Evolutionary conservation across 1,140 invertebrate genomes (phyloP).

Genomic region (Trissolcus basalis): DNA sequence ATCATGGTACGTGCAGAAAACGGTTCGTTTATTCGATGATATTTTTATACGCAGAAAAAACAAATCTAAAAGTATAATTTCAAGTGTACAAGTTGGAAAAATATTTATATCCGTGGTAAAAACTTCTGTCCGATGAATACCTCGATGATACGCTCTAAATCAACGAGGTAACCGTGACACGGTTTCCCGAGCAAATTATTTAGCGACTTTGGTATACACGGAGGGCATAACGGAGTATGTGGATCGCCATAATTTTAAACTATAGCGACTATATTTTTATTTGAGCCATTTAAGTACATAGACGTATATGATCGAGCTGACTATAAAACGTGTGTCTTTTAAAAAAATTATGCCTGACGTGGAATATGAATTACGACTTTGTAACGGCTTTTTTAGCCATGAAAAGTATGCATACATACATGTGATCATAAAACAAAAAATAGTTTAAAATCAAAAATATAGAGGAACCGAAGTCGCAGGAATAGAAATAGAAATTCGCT

Average conservation of each 20-base stretch:
- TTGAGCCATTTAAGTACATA: conserved; percentile 27
- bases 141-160: conserved; percentile 1
- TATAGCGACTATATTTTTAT: conserved; percentile 37
- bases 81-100: too few species aligned
- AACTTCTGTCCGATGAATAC: too few species aligned
- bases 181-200: conserved; percentile 9
- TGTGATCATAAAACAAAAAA: not conserved
- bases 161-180: conserved; percentile 11
- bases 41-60: too few species aligned
- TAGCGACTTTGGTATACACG: conserved; percentile 16
- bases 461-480: too few species aligned
- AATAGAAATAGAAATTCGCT: too few species aligned
- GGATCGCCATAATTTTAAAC: conserved; percentile 31
- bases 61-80: too few species aligned
- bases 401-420: conserved; percentile 3
- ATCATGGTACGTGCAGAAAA: not conserved
- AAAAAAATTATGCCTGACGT: conserved; percentile 19
- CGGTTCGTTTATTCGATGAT: too few species aligned
- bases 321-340: conserved; percentile 20
- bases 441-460: not conserved
- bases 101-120: too few species aligned
- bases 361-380: conserved; percentile 18
- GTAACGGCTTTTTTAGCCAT: not conserved
- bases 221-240: not conserved
- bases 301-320: conserved; percentile 11